phyloP scores from a whole-genome alignment of 2,888 invertebrate genomes.

The Tachystola acroxantha region DNA sequence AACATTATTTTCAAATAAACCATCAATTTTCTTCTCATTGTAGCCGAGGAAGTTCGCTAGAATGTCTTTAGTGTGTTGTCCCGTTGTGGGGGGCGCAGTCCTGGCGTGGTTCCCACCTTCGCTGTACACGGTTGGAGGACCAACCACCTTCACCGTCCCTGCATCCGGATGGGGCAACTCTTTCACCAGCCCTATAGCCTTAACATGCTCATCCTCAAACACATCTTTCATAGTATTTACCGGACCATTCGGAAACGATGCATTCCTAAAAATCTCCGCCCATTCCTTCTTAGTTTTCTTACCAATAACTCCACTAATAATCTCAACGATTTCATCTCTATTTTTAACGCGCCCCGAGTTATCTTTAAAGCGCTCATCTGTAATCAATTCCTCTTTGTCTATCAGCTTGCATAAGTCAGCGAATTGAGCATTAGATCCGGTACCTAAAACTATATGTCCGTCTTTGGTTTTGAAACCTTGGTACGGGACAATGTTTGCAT shows the following conservation, averaged over 20 bases:
- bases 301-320: conserved; percentile 78
- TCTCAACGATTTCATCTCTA: conserved; percentile 81
- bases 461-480: conserved; percentile 91
- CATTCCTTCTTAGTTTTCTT: conserved; percentile 86
- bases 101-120: conserved; percentile 83
- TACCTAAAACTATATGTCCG: conserved; percentile 91
- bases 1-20: conserved; percentile 63
- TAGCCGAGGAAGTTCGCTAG: conserved; percentile 83
- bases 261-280: conserved; percentile 83
- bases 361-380: conserved; percentile 81
- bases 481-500: conserved; percentile 96
- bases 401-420: conserved; percentile 83
- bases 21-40: conserved; percentile 77
- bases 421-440: conserved; percentile 92
- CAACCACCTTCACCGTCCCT: conserved; percentile 87
- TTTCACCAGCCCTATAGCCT: conserved; percentile 84
- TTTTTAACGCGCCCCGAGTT: conserved; percentile 88
- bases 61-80: conserved; percentile 91
- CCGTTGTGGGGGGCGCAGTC: conserved; percentile 88
- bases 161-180: conserved; percentile 83
- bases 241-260: conserved; percentile 92
- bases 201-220: conserved; percentile 92
- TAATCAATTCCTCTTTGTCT: conserved; percentile 76
- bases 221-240: conserved; percentile 92
- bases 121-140: conserved; percentile 91